Base-by-base conservation (phyloP, 1,140 invertebrate species). In the Meloidogyne hapla region DNA sequence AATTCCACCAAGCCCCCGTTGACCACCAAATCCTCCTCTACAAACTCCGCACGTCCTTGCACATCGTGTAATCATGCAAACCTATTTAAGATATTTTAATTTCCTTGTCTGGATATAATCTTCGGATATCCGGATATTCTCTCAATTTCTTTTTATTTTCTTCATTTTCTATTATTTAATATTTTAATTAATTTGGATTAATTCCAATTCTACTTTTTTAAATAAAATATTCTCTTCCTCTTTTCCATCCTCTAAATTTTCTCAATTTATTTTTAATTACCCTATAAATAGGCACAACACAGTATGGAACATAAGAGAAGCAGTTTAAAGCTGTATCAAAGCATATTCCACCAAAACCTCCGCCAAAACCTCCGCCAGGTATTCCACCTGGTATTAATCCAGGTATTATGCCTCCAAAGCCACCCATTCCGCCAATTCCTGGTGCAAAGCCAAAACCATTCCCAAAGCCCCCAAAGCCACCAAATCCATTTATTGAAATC, bases 291-390 rank as follows among this genome's bases (percentile, higher is more conserved):
- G 75, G 75, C 45, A 64, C 21, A 4, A 76, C 33, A 28, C 75
- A 76, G 42, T 76, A 76, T 4, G 75, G 26, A n/a, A 33, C 38
- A 38, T 62, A 76, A 25, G 48, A 23, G 61, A 48, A 76, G 61
- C 75, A 76, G 28, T 76, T 76, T 23, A 74, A 25, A 23, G 69
- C 75, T 28, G 28, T 71, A 64, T 76, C 75, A 42, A 76, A 70
- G 21, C 75, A 76, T 6, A 33, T 33, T 33, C 33, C 33, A 33
- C 33, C 33, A 33, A 74, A 45, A 26, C 18, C 21, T 23, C 69
- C 69, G 3, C 38, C 33, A 70, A 68, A 6, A n/a, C n/a, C n/a
- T 21, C n/a, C 21, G 10, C 40, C 40, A 40, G n/a, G 3, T 18
- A 33, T 12, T 21, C 21, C 13, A 12, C 26, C 45, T 4, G n/a